These are phyloP conservation scores for Nylanderia fulva DNA, from an alignment of 1,140 invertebrate species.

Conservation along the genomic window DNA sequence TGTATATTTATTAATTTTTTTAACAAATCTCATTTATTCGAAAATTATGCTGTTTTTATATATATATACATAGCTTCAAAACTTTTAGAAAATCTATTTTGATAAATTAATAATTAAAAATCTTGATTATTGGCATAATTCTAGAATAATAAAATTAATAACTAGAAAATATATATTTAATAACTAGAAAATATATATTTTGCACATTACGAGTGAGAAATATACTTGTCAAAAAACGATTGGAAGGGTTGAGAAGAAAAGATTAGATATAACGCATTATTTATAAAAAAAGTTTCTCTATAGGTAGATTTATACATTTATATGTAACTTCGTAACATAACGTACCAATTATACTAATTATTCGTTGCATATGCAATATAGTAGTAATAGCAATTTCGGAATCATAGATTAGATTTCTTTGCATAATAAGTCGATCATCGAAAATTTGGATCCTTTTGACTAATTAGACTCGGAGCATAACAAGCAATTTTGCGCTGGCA, in stretches of 20 bases:
- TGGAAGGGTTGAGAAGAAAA: background rate
- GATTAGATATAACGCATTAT: conserved; percentile 19
- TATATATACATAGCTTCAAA: background rate
- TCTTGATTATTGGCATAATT: background rate
- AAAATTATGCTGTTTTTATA: background rate
- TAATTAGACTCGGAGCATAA: conserved; percentile 3
- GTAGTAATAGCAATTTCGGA: background rate
- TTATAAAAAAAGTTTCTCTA: conserved; percentile 20
- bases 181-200: too few relatives aligned
- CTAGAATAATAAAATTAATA: too few relatives aligned
- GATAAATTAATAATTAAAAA: background rate
- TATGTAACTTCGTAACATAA: background rate
- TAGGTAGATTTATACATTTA: conserved; percentile 19
- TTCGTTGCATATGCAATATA: background rate
- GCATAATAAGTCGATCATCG: background rate
- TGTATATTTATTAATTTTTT: conserved; percentile 10
- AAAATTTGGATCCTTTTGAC: background rate
- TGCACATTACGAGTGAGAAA: conserved; percentile 1
- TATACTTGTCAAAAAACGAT: background rate
- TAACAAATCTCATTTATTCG: background rate
- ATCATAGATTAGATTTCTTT: background rate
- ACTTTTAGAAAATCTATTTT: background rate
- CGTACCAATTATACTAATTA: conserved; percentile 37
- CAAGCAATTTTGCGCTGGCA: conserved; percentile 24
- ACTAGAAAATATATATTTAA: too few relatives aligned